Conservation (phyloP, 2,113 vertebrate genomes). For the Dryoscopus gambensis region DNA sequence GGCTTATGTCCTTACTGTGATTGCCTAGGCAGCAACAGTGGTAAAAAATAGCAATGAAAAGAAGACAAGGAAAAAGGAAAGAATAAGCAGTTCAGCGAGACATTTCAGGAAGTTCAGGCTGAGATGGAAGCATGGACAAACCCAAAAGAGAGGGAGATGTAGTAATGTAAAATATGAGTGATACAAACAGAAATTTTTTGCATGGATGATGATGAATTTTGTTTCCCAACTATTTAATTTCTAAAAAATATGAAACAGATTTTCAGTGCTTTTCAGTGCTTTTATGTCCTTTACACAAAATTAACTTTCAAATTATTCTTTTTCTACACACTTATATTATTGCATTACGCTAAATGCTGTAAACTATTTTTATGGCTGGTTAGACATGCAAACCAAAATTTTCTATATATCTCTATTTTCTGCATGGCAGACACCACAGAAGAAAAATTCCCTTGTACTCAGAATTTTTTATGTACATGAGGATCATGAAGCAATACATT, state of each 20-base stretch:
- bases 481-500: background rate
- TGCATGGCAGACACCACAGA: background rate
- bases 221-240: background rate
- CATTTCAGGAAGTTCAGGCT: background rate
- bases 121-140: background rate
- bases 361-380: background rate
- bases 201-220: background rate
- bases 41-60: background rate
- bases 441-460: background rate
- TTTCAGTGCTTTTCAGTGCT: background rate
- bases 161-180: background rate
- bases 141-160: background rate
- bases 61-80: background rate
- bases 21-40: background rate
- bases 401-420: background rate
- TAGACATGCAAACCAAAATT: background rate
- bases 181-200: background rate
- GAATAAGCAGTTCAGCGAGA: background rate
- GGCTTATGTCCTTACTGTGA: background rate
- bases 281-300: background rate
- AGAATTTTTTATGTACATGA: background rate
- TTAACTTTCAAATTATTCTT: background rate
- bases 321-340: background rate
- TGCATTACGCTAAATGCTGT: background rate
- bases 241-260: background rate